A percentile compares a stretch with the other conserved stretches of the same genome.
Conservation (phyloP, 2,797 vertebrate genomes). For the Zonotrichia albicollis region DNA sequence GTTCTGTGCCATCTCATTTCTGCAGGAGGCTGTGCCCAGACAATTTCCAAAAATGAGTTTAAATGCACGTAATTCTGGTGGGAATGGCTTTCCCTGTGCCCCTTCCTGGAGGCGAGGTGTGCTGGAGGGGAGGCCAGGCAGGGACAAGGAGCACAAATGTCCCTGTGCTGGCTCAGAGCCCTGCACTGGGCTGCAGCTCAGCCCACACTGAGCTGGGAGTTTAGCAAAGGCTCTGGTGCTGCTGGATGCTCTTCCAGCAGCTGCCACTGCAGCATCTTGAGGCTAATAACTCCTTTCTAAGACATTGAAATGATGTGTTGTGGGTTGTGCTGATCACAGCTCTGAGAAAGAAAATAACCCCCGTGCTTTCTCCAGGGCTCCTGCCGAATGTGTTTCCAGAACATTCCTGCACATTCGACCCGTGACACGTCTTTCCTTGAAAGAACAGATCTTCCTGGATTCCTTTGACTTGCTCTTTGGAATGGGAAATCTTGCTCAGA, state of each 20-base stretch:
- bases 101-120: background rate
- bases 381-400: constrained; percentile 25
- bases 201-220: fast-evolving
- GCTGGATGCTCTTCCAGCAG: background rate
- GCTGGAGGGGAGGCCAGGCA: background rate
- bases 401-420: constrained; percentile 11
- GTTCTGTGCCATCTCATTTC: constrained; percentile 58
- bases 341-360: background rate
- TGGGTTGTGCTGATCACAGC: background rate
- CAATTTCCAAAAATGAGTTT: constrained; percentile 50
- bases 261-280: background rate
- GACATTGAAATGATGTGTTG: background rate
- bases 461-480: constrained; percentile 44
- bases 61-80: constrained; percentile 47
- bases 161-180: background rate
- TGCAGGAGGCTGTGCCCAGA: constrained; percentile 32
- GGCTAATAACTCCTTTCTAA: background rate
- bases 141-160: background rate
- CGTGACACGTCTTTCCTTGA: constrained; percentile 50
- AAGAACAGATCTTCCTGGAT: constrained; percentile 59
- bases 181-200: background rate
- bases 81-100: constrained; percentile 11
- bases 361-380: background rate
- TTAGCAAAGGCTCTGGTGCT: background rate
- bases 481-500: constrained; percentile 67